Evolutionary conservation across 2,888 invertebrate species (phyloP).

Genomic region (Trachelus stipa): DNA sequence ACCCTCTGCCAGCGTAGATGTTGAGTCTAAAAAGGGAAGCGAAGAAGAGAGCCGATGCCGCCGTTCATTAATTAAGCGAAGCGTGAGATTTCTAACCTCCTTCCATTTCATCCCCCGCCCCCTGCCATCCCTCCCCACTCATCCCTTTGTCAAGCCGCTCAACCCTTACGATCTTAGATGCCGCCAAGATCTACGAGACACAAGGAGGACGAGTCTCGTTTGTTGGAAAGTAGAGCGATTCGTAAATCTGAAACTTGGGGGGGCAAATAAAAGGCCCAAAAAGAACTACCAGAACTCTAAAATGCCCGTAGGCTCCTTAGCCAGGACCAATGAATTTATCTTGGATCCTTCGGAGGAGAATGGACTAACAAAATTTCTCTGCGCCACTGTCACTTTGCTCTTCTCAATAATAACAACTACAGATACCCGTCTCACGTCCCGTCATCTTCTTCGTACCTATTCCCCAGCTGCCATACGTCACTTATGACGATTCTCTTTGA

Average conservation of each 20-base stretch:
- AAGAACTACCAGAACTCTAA: background rate
- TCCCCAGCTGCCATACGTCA: background rate
- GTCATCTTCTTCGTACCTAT: background rate
- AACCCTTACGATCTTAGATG: conserved; percentile 38
- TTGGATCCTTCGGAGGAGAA: background rate
- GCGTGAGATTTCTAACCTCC: conserved; percentile 60
- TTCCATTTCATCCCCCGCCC: conserved; percentile 15
- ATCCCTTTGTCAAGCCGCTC: conserved; percentile 22
- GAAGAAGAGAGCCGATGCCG: conserved; percentile 37
- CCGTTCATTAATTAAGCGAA: conserved; percentile 63
- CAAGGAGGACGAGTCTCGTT: conserved; percentile 22
- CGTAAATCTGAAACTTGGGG: conserved; percentile 30
- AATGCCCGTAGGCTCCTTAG: background rate
- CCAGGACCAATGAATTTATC: background rate
- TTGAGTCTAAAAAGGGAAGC: conserved; percentile 38
- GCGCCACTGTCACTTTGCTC: background rate
- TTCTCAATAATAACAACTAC: background rate
- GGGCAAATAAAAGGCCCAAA: no score
- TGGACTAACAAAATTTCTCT: background rate
- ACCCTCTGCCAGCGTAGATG: background rate
- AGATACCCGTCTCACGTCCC: background rate
- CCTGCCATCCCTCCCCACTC: conserved; percentile 12
- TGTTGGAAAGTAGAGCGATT: conserved; percentile 49
- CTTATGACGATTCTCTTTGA: background rate
- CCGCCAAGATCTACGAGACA: conserved; percentile 26